Evolutionary conservation across 2,797 vertebrate genomes (phyloP), one percentile per base, ranked within the genome.

Genomic region (Alcedo atthis): DNA sequence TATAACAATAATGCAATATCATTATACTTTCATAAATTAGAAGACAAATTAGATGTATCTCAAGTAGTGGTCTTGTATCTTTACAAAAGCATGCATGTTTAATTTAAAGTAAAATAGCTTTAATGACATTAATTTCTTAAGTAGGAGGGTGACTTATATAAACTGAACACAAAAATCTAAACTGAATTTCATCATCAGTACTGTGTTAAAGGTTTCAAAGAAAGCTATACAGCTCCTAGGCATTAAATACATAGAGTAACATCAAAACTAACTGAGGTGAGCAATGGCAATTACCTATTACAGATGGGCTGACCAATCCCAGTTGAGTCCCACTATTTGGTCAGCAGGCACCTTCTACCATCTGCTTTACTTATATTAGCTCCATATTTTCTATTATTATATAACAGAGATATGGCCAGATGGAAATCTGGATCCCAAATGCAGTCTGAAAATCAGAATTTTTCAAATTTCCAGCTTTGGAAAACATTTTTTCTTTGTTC

Each of bases 1-100:
- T 94, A 92, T 94, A 96, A 93, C 70, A 97, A 96, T 96, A 97
- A 97, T 89, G 57, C 66, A 93, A 89, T 93, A 95, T 94, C 90
- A 87, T 95, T 96, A 96, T 90, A 78, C 71, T 96, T 97, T 96
- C 91, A 95, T 94, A 97, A 97, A 97, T 97, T 95, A 97, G 77
- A 94, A 96, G 85, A 90, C 48, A 96, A 96, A 97, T 86, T 95
- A 70, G 73, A 96, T 96, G 92, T 94, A 90, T 83, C 96, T 94
- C 90, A 97, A 90, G 33, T 76, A 92, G 83, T 73, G 9, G 13
- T 90, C 49, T 87, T 93, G 33, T 77, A 93, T 88, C 42, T 94
- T 94, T 93, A 83, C 42, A 94, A 90, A 94, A 89, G 17, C 10
- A 91, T 61, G 11, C 13, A 89, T 80, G 46, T 82, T 95, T 95